Conservation (phyloP, 2,113 vertebrate species). For the Lynx canadensis region DNA sequence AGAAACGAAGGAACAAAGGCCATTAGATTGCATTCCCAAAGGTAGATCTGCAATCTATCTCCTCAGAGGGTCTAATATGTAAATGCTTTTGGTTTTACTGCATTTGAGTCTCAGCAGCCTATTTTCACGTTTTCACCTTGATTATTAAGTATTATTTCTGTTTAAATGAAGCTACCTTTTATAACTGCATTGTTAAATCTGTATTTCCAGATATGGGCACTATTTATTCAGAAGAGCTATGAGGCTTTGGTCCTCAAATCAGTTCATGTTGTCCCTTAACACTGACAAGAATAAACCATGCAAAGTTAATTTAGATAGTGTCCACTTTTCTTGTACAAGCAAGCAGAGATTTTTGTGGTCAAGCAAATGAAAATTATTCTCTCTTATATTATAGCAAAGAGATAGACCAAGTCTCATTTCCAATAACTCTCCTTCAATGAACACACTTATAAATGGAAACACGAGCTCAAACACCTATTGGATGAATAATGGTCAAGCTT, state of each 20-base stretch:
- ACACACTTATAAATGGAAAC: constrained; percentile 24
- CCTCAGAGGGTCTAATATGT: neutral
- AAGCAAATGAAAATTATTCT: constrained; percentile 60
- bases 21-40: constrained; percentile 58
- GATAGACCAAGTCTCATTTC: constrained; percentile 15
- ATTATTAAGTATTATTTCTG: constrained; percentile 63
- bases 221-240: constrained; percentile 63
- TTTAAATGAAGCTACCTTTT: constrained; percentile 67
- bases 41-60: constrained; percentile 13
- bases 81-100: constrained; percentile 1
- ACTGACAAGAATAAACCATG: constrained; percentile 37
- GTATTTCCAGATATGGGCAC: constrained; percentile 66
- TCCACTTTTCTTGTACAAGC: constrained; percentile 48
- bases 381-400: constrained; percentile 45
- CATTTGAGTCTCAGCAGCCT: constrained; percentile 38
- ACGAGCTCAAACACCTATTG: neutral
- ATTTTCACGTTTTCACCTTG: constrained; percentile 51
- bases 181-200: constrained; percentile 36
- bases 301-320: constrained; percentile 66
- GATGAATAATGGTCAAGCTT: constrained; percentile 1
- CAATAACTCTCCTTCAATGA: neutral
- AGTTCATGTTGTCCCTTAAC: constrained; percentile 71
- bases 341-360: constrained; percentile 46
- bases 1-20: constrained; percentile 33
- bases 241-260: constrained; percentile 68